Evolutionary conservation across 64 coral and sea anemone genomes (phyloP).

Genomic region (Actinia equina): DNA sequence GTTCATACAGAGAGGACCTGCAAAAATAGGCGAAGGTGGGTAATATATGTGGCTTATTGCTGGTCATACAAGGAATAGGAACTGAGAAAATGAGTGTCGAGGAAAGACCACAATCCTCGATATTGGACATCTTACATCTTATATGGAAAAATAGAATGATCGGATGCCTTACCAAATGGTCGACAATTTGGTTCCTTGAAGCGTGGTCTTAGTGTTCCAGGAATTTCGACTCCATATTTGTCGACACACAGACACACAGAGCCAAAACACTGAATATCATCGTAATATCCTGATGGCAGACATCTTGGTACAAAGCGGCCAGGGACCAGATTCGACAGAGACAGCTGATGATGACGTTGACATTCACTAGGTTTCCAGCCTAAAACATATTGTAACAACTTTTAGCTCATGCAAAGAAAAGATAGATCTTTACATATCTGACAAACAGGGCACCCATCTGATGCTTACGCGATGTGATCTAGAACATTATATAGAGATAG

Average conservation of each 20-base stretch:
- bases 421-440: no score
- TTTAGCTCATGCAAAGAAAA: no score
- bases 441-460: no score
- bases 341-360: constrained; percentile 48
- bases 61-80: no score
- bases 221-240: constrained; percentile 62
- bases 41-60: no score
- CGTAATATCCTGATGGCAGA: constrained; percentile 69
- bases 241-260: constrained; percentile 88
- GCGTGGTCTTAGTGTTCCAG: constrained; percentile 69
- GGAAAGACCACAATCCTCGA: no score
- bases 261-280: constrained; percentile 67
- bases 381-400: not conserved
- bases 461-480: no score
- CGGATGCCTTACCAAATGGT: constrained; percentile 37
- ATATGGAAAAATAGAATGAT: not conserved
- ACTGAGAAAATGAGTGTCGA: no score
- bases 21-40: no score
- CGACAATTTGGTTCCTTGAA: constrained; percentile 65
- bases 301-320: constrained; percentile 84
- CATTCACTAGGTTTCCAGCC: constrained; percentile 60
- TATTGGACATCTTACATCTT: no score
- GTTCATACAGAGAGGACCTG: no score
- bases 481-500: no score
- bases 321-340: constrained; percentile 67